Evolutionary conservation across 2,888 invertebrate genomes (phyloP).

Genomic region (Hofmannophila pseudospretella): DNA sequence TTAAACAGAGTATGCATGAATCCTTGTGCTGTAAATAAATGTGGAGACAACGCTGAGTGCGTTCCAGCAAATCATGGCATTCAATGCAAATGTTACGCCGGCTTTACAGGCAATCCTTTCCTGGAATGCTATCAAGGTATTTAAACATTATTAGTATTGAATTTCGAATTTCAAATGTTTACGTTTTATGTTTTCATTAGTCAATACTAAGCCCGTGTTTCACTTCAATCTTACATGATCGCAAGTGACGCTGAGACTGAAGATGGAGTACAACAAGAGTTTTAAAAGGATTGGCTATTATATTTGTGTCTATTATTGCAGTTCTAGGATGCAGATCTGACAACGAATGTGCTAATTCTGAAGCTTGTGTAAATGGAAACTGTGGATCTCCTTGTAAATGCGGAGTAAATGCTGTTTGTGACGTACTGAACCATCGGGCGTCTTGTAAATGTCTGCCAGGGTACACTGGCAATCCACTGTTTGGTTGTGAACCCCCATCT

Average conservation of each 20-base stretch:
- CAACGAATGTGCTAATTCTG: conserved; percentile 83
- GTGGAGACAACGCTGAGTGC: conserved; percentile 90
- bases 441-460: conserved; percentile 90
- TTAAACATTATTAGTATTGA: conserved; percentile 7
- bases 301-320: too few species aligned
- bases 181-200: background rate
- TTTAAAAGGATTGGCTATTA: conserved; percentile 8
- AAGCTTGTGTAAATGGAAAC: conserved; percentile 87
- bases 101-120: conserved; percentile 87
- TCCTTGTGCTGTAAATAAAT: conserved; percentile 87
- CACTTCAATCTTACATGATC: too few species aligned
- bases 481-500: conserved; percentile 84
- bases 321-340: conserved; percentile 85
- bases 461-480: conserved; percentile 86
- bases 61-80: conserved; percentile 85
- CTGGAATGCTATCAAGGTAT: conserved; percentile 83
- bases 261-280: too few species aligned
- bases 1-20: conserved; percentile 90
- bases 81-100: conserved; percentile 85
- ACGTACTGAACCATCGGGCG: conserved; percentile 87
- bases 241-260: too few species aligned
- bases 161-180: background rate
- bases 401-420: conserved; percentile 88
- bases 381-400: conserved; percentile 88
- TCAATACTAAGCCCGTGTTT: too few species aligned